Base-by-base conservation (phyloP, 2,888 invertebrate genomes). In the Lycophotia porphyrea region DNA sequence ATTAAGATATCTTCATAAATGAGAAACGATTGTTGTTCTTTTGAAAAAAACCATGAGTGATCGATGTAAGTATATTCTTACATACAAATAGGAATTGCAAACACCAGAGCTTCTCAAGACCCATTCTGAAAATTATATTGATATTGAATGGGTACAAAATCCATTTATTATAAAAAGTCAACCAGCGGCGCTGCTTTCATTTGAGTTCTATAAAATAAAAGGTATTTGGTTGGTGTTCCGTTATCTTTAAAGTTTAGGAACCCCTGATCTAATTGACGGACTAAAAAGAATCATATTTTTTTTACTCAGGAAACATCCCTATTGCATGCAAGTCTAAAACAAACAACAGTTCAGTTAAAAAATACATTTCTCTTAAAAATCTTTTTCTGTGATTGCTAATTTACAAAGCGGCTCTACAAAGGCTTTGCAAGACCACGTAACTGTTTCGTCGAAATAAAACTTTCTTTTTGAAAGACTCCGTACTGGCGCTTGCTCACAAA, bases 371-470 rank as follows among this genome's bases (percentile, higher is more conserved):
- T 73, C 67, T 74, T 70, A 85, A 82, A 74, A 80, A 88, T 85
- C 81, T 81, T 89, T 90, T 88, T 87, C 58, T 76, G 44, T 72
- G 76, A 88, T 89, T 87, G 88, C 86, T 89, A 89, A 89, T 88
- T 88, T 79, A 80, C 68, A 78, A 84, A 81, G 69, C 55, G 73
- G 64, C 75, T 78, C 39, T 88, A 89, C 88, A 89, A 90, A 88
- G 79, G n/a, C n/a, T n/a, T n/a, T n/a, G n/a, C n/a, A n/a, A n/a
- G 87, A 77, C 79, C 34, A 63, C 27, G 39, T 94, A 95, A 95
- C 95, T 93, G 93, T 94, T 94, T 92, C 89, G 76, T 75, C 47
- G 83, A 91, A 94, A 95, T 93, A 93, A 95, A 95, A 94, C 93
- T 95, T 94, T 95, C 93, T 92, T 85, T 76, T 81, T 92, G 88